Evolutionary conservation across 1,140 invertebrate genomes (phyloP).

Genomic region (Orchestia grillus): DNA sequence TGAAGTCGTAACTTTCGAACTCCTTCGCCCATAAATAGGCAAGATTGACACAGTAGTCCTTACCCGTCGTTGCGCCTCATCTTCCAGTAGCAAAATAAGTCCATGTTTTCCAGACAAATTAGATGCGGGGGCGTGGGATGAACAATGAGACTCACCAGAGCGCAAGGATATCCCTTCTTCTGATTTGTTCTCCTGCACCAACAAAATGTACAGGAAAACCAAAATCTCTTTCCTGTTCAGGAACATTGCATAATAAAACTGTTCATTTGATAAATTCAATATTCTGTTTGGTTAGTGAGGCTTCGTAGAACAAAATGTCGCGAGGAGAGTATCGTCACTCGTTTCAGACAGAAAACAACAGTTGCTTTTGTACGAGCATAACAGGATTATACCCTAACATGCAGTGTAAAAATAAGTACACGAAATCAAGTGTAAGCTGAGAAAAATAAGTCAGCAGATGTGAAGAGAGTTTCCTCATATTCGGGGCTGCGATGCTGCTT

Average conservation of each 20-base stretch:
- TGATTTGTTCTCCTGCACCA: background rate
- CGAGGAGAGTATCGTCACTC: background rate
- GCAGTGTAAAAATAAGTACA: too few species aligned
- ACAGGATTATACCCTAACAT: too few species aligned
- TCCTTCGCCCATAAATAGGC: background rate
- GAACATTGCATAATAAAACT: background rate
- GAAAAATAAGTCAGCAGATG: too few species aligned
- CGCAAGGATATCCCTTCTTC: background rate
- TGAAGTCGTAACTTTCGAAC: background rate
- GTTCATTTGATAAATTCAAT: background rate
- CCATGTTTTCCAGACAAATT: background rate
- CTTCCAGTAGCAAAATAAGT: too few species aligned
- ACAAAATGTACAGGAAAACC: background rate
- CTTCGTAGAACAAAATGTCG: background rate
- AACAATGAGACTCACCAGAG: background rate
- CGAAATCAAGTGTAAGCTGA: too few species aligned
- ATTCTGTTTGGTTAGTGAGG: background rate
- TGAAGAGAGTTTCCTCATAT: too few species aligned
- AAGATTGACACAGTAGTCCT: background rate
- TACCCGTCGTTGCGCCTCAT: too few species aligned
- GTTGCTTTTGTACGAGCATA: too few species aligned
- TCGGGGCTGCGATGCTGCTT: too few species aligned
- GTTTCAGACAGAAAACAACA: too few species aligned
- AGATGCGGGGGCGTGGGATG: background rate
- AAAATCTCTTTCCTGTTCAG: background rate